phyloP scores from a whole-genome alignment of 23 tunicate genomes.

The Clavelina lepadiformis region DNA sequence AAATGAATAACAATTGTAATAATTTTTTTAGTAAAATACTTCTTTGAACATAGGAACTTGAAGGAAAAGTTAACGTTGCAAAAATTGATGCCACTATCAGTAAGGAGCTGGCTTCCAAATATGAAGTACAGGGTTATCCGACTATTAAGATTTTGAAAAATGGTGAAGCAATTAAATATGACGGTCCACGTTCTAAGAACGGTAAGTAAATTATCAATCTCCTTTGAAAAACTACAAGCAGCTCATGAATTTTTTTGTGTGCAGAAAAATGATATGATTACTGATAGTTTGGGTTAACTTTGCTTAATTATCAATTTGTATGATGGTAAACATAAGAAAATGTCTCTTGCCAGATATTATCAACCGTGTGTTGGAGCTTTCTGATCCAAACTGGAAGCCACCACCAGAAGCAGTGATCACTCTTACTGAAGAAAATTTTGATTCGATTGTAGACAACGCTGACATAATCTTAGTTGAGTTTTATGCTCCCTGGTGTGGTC shows the following conservation, averaged over 20 bases:
- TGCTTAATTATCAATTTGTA: not conserved
- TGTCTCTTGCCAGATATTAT: slow-evolving; percentile 36
- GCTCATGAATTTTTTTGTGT: not conserved
- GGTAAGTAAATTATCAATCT: no score
- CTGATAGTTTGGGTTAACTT: not conserved
- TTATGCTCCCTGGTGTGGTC: slow-evolving; percentile 99
- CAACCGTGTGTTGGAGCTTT: slow-evolving; percentile 39
- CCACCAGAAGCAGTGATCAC: slow-evolving; percentile 91
- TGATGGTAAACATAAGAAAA: not conserved
- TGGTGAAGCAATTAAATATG: slow-evolving; percentile 55
- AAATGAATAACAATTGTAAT: no score
- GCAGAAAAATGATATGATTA: no score
- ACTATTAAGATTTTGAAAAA: slow-evolving; percentile 64
- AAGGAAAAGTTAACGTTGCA: slow-evolving; percentile 70
- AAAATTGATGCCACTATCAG: slow-evolving; percentile 85
- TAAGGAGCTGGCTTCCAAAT: slow-evolving; percentile 37
- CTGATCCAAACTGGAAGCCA: slow-evolving; percentile 95
- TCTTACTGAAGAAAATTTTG: slow-evolving; percentile 69
- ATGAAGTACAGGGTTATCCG: slow-evolving; percentile 76
- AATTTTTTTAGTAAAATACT: no score
- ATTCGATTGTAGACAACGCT: slow-evolving; percentile 71
- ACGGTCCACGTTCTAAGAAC: slow-evolving; percentile 70
- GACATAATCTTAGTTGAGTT: slow-evolving; percentile 87
- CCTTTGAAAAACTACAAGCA: no score
- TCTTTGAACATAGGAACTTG: slow-evolving; percentile 29